phyloP scores from a whole-genome alignment of 2,797 vertebrate species.

The Sparus aurata region DNA sequence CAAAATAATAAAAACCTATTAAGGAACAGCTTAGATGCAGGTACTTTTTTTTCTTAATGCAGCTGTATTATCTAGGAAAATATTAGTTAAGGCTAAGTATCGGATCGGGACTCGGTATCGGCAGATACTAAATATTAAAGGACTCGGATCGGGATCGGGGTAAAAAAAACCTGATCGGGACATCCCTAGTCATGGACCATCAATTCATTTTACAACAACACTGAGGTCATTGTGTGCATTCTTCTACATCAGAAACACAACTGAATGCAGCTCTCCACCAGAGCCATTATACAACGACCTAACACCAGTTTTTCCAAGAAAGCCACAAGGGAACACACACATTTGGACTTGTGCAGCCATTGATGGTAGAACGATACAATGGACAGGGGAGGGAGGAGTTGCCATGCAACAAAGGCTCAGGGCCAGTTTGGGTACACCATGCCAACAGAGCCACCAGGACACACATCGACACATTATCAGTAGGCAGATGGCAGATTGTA shows the following conservation, averaged over 20 bases:
- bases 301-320: constrained; percentile 10
- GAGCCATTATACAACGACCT: background rate
- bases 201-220: constrained; percentile 32
- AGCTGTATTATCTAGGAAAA: no score
- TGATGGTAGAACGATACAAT: background rate
- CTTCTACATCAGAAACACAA: constrained; percentile 31
- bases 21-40: no score
- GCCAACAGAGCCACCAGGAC: constrained; percentile 25
- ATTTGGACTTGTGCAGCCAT: background rate
- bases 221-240: constrained; percentile 15
- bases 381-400: background rate
- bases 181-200: constrained; percentile 20
- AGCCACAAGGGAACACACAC: background rate
- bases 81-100: no score
- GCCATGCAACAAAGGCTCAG: constrained; percentile 2
- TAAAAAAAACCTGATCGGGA: no score
- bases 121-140: no score
- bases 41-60: no score
- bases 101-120: no score
- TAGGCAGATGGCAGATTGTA: constrained; percentile 16
- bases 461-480: constrained; percentile 6
- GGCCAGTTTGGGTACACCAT: background rate
- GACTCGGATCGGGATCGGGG: no score
- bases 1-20: no score
- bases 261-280: constrained; percentile 13